These are phyloP conservation scores for Petrocephalus schoutedeni DNA, from an alignment of 2,797 vertebrate species.

Conservation along the genomic window DNA sequence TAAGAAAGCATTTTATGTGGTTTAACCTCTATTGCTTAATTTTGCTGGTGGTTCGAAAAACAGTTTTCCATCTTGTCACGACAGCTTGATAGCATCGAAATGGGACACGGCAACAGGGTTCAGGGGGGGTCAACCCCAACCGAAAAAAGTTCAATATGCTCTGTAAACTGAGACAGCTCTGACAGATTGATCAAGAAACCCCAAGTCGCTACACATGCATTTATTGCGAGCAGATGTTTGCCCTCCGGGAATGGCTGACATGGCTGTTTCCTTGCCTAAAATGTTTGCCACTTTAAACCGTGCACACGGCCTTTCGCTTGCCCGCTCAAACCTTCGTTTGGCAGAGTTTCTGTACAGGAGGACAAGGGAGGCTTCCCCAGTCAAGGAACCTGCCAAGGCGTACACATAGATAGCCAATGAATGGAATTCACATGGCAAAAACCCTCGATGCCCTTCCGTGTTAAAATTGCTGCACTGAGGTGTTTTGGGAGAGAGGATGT, in stretches of 20 bases:
- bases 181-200: neutral
- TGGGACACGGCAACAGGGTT: neutral
- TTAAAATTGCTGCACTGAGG: neutral
- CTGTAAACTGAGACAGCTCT: neutral
- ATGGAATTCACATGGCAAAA: neutral
- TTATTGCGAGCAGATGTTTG: slow-evolving; percentile 12
- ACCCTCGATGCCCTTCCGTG: neutral
- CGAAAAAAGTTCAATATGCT: neutral
- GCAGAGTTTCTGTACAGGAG: neutral
- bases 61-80: neutral
- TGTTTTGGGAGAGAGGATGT: slow-evolving; percentile 19
- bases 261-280: neutral
- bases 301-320: neutral
- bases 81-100: neutral
- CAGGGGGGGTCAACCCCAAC: neutral
- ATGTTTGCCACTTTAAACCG: slow-evolving; percentile 29
- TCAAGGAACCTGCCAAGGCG: neutral
- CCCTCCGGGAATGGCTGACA: neutral
- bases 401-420: neutral
- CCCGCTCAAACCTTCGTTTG: neutral
- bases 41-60: neutral
- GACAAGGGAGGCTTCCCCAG: neutral
- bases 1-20: neutral
- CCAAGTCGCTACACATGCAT: neutral
- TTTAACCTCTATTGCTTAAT: neutral